Conservation (phyloP, 2,888 invertebrate genomes). For the Epistrophe eligans region DNA sequence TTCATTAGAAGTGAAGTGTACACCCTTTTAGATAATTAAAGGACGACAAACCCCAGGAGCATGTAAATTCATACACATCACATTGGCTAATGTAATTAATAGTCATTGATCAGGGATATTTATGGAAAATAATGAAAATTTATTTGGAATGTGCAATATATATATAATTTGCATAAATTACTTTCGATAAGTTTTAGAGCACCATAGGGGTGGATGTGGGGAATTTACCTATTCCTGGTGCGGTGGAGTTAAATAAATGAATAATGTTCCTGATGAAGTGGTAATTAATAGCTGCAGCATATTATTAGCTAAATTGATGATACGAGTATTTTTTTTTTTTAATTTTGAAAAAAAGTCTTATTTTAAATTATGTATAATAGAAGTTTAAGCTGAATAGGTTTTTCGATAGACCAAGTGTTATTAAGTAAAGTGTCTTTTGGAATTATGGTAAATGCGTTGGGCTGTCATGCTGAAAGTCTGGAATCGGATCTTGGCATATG, state of each 20-base stretch:
- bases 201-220: background rate
- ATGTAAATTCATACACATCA: constrained; percentile 17
- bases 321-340: background rate
- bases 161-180: constrained; percentile 55
- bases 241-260: constrained; percentile 20
- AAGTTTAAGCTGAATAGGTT: too few species aligned
- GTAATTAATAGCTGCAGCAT: constrained; percentile 23
- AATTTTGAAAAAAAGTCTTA: too few species aligned
- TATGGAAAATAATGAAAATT: constrained; percentile 65
- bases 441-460: too few species aligned
- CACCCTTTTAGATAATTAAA: constrained; percentile 50
- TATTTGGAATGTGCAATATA: constrained; percentile 54
- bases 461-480: too few species aligned
- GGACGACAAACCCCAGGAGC: constrained; percentile 29
- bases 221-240: background rate
- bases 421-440: too few species aligned
- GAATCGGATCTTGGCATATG: too few species aligned
- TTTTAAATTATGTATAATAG: too few species aligned
- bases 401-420: too few species aligned
- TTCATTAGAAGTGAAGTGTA: constrained; percentile 38
- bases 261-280: constrained; percentile 30
- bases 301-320: background rate
- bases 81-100: constrained; percentile 62
- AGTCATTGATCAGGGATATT: constrained; percentile 65
- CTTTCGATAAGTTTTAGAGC: background rate